Evolutionary conservation across 1,140 invertebrate genomes (phyloP).

Genomic region (Drosophila elegans): DNA sequence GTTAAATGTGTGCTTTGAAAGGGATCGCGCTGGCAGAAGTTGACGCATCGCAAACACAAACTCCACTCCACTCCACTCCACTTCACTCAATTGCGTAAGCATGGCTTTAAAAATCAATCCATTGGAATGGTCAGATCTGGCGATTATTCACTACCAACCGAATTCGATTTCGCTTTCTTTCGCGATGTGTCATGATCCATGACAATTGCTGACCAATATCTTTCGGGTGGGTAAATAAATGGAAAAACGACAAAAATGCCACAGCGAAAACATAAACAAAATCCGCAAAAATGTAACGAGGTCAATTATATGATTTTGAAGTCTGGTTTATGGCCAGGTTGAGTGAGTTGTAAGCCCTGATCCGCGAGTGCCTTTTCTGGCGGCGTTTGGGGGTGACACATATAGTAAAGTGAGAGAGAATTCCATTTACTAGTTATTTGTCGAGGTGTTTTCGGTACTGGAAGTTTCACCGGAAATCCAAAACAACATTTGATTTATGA

Average conservation of each 20-base stretch:
- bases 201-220: slow-evolving; percentile 71
- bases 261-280: slow-evolving; percentile 49
- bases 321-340: slow-evolving; percentile 24
- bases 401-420: slow-evolving; percentile 18
- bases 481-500: slow-evolving; percentile 80
- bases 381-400: background rate
- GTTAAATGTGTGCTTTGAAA: slow-evolving; percentile 50
- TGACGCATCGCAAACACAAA: slow-evolving; percentile 37
- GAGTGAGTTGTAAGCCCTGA: slow-evolving; percentile 22
- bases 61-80: slow-evolving; percentile 4
- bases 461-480: slow-evolving; percentile 78
- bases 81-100: slow-evolving; percentile 47
- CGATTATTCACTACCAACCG: slow-evolving; percentile 52
- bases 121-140: slow-evolving; percentile 19
- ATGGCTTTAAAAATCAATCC: slow-evolving; percentile 39
- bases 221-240: slow-evolving; percentile 13
- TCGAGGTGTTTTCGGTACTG: slow-evolving; percentile 29
- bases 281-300: slow-evolving; percentile 52
- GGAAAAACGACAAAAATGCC: slow-evolving; percentile 26
- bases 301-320: slow-evolving; percentile 41
- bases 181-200: slow-evolving; percentile 65
- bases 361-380: slow-evolving; percentile 8
- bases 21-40: slow-evolving; percentile 27
- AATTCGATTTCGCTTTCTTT: slow-evolving; percentile 69
- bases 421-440: slow-evolving; percentile 3